These are phyloP conservation scores for Chelon labrosus DNA, from an alignment of 2,797 vertebrate genomes.

Conservation along the genomic window DNA sequence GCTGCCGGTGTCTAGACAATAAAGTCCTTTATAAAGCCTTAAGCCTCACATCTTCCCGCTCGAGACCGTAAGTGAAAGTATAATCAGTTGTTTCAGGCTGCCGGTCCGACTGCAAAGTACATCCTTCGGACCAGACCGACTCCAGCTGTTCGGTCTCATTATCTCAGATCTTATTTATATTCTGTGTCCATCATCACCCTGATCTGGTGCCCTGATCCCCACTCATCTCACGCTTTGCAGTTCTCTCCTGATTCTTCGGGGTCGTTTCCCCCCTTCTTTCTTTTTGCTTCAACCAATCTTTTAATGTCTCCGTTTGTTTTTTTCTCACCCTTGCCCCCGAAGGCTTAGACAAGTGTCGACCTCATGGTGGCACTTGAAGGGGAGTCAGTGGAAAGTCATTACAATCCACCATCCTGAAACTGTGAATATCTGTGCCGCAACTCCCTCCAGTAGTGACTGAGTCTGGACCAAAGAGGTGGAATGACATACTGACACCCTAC, in stretches of 20 bases:
- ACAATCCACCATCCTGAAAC: not conserved
- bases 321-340: not conserved
- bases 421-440: not conserved
- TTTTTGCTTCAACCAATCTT: not conserved
- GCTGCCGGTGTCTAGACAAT: slow-evolving; percentile 73
- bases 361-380: not conserved
- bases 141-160: slow-evolving; percentile 48
- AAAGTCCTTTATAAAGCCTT: slow-evolving; percentile 72
- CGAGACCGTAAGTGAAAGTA: slow-evolving; percentile 59
- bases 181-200: slow-evolving; percentile 9
- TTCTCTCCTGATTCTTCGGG: not conserved
- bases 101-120: slow-evolving; percentile 26
- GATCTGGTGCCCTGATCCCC: slow-evolving; percentile 13
- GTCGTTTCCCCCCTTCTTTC: not conserved
- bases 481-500: not conserved
- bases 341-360: not conserved
- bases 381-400: not conserved
- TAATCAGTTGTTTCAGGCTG: slow-evolving; percentile 61
- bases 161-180: slow-evolving; percentile 21
- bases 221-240: slow-evolving; percentile 1
- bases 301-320: not conserved
- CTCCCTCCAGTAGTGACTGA: not conserved
- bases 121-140: slow-evolving; percentile 31
- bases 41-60: slow-evolving; percentile 61
- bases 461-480: not conserved